Evolutionary conservation across 2,888 invertebrate species (phyloP).

Genomic region (Matsumyia berberina): DNA sequence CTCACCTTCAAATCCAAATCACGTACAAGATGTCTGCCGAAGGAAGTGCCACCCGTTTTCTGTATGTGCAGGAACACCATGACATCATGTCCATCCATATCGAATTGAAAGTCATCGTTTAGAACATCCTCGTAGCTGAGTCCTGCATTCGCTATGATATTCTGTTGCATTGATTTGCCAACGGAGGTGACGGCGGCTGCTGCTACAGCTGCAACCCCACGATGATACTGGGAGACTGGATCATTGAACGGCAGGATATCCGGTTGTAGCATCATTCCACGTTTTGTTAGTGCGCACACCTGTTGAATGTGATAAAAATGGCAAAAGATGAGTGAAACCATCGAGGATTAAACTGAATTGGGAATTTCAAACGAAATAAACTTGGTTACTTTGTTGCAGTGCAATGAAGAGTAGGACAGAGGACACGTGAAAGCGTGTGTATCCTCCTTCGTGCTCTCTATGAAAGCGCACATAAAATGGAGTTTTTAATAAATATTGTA

Average conservation of each 20-base stretch:
- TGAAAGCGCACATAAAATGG: slow-evolving; percentile 2
- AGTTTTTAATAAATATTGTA: slow-evolving; percentile 52
- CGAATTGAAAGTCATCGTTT: slow-evolving; percentile 94
- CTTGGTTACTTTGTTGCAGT: slow-evolving; percentile 15
- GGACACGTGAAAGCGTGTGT: neutral
- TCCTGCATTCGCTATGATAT: slow-evolving; percentile 85
- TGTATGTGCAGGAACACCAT: slow-evolving; percentile 99
- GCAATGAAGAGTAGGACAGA: neutral
- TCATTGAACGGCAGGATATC: slow-evolving; percentile 84
- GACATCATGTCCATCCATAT: slow-evolving; percentile 97
- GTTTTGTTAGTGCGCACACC: slow-evolving; percentile 90
- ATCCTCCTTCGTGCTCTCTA: slow-evolving; percentile 21
- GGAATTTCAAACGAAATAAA: slow-evolving; percentile 40
- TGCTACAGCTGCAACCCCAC: slow-evolving; percentile 76
- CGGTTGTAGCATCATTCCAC: slow-evolving; percentile 86
- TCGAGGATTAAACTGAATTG: slow-evolving; percentile 13
- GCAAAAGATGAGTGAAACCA: slow-evolving; percentile 2
- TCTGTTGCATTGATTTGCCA: slow-evolving; percentile 82
- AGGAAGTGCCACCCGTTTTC: slow-evolving; percentile 99
- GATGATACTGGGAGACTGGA: slow-evolving; percentile 77
- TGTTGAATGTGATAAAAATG: slow-evolving; percentile 80
- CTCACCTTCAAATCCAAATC: slow-evolving; percentile 92
- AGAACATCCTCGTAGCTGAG: slow-evolving; percentile 94
- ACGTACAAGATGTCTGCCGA: slow-evolving; percentile 97
- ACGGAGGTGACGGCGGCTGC: slow-evolving; percentile 77